Conservation (phyloP, 1,140 invertebrate species). For the Onthophagus taurus region DNA sequence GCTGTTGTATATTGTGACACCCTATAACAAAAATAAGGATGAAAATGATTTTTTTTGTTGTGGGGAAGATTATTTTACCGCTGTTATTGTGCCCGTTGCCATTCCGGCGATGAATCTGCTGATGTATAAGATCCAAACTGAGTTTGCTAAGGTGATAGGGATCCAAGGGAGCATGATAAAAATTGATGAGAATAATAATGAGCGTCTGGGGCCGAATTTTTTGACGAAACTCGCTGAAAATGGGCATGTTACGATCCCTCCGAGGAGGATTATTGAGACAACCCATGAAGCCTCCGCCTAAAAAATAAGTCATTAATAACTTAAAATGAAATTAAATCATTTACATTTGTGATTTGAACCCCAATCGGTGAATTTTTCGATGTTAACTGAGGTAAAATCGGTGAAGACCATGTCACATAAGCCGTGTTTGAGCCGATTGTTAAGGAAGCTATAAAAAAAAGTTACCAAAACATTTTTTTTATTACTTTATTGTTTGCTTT, state of each 20-base stretch:
- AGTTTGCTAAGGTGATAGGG: slow-evolving; percentile 35
- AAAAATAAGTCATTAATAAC: slow-evolving; percentile 14
- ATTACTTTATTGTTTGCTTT: neutral
- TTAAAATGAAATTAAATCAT: neutral
- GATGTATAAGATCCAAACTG: slow-evolving; percentile 35
- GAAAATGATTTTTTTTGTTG: slow-evolving; percentile 27
- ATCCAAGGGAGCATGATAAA: slow-evolving; percentile 44
- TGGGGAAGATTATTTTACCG: slow-evolving; percentile 30
- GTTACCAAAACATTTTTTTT: neutral
- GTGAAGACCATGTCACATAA: slow-evolving; percentile 40
- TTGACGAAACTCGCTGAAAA: slow-evolving; percentile 46
- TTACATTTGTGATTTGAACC: neutral
- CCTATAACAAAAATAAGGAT: slow-evolving; percentile 17
- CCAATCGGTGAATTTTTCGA: slow-evolving; percentile 32
- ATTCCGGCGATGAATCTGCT: slow-evolving; percentile 47
- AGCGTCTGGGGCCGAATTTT: slow-evolving; percentile 44
- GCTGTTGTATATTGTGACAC: slow-evolving; percentile 48
- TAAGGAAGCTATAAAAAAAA: neutral
- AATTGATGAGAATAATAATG: slow-evolving; percentile 38
- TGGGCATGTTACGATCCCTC: slow-evolving; percentile 41
- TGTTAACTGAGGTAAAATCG: slow-evolving; percentile 40
- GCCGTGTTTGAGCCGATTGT: slow-evolving; percentile 7
- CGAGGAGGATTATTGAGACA: slow-evolving; percentile 42
- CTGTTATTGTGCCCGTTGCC: slow-evolving; percentile 40
- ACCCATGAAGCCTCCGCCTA: slow-evolving; percentile 45